These are phyloP conservation scores for Ormyrus labotus DNA, from an alignment of 2,888 invertebrate species.

Conservation along the genomic window DNA sequence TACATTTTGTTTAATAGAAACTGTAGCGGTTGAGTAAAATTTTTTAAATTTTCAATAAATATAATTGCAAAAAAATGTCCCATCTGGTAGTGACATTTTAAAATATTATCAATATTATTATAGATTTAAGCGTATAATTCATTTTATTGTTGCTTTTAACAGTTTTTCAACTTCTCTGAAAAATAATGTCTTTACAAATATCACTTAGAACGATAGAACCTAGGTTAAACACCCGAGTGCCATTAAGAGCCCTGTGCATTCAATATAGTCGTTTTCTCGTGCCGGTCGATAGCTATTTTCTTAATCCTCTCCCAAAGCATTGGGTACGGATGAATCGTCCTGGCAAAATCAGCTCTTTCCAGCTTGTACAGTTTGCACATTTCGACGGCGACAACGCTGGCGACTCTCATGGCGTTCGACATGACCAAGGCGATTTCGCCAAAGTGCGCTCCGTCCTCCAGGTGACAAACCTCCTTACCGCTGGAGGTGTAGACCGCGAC, in stretches of 20 bases:
- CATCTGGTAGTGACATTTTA: too few species aligned
- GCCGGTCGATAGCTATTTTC: constrained; percentile 71
- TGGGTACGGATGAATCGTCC: constrained; percentile 73
- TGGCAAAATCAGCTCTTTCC: constrained; percentile 70
- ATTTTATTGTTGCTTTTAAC: too few species aligned
- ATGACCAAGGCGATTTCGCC: constrained; percentile 75
- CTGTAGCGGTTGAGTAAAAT: too few species aligned
- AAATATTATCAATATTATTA: too few species aligned
- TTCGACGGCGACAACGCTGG: constrained; percentile 74
- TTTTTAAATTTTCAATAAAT: too few species aligned
- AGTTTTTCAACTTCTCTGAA: too few species aligned
- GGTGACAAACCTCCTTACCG: constrained; percentile 74
- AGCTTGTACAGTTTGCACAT: constrained; percentile 74
- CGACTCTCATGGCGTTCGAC: constrained; percentile 71
- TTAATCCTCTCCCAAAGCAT: constrained; percentile 73
- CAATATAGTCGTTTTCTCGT: constrained; percentile 70
- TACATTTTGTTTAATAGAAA: too few species aligned
- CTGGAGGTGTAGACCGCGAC: constrained; percentile 77
- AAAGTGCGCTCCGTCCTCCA: constrained; percentile 75
- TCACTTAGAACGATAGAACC: too few species aligned
- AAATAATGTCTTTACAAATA: too few species aligned
- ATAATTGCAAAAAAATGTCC: too few species aligned
- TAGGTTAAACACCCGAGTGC: too few species aligned
- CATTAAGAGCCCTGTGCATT: constrained; percentile 58
- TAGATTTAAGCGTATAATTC: too few species aligned